Conservation (phyloP, 2,113 vertebrate genomes). For the Chaetodon auriga region DNA sequence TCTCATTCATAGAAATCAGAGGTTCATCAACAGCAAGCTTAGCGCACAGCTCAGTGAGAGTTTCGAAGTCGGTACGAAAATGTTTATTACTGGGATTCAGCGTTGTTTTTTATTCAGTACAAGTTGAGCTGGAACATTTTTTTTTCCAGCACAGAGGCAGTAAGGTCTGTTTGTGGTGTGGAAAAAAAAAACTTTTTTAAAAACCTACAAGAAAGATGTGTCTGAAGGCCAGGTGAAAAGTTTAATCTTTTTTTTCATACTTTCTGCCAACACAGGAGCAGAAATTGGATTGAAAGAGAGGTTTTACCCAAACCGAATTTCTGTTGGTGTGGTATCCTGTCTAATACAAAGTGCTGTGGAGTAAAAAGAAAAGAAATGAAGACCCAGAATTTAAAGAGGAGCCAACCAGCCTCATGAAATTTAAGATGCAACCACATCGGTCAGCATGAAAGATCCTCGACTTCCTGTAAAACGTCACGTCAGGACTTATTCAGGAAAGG, state of each 20-base stretch:
- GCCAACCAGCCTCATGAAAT: neutral
- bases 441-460: neutral
- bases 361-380: neutral
- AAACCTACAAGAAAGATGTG: constrained; percentile 12
- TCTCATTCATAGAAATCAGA: neutral
- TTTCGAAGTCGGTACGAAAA: constrained; percentile 16
- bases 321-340: neutral
- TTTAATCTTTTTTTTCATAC: neutral
- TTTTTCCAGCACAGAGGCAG: neutral
- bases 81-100: neutral
- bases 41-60: neutral
- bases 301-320: neutral
- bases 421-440: neutral
- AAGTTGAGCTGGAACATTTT: constrained; percentile 10
- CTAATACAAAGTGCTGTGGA: neutral
- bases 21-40: neutral
- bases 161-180: neutral
- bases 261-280: constrained; percentile 6
- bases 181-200: neutral
- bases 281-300: constrained; percentile 6
- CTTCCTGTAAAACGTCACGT: too few relatives aligned
- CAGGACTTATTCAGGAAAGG: too few relatives aligned
- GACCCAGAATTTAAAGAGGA: neutral
- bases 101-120: constrained; percentile 3
- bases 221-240: constrained; percentile 17